These are phyloP conservation scores for Mellilla xanthometata DNA, from an alignment of 2,888 invertebrate species.

Conservation along the genomic window DNA sequence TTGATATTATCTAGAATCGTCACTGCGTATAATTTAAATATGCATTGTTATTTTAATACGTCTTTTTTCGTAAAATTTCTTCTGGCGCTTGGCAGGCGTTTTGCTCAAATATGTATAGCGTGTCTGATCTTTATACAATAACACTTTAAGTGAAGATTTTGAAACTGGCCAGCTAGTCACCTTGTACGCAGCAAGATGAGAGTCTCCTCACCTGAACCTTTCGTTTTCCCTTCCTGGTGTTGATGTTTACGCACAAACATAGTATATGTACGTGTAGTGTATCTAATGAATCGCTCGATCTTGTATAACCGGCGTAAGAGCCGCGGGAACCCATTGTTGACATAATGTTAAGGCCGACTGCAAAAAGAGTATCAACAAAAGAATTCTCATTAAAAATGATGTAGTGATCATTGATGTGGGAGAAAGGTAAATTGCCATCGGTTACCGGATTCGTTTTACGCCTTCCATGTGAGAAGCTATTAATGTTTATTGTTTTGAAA, in stretches of 20 bases:
- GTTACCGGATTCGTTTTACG: slow-evolving; percentile 3
- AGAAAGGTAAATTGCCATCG: slow-evolving; percentile 8
- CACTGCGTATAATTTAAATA: too few relatives aligned
- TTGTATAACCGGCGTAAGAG: slow-evolving; percentile 76
- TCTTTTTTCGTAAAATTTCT: too few relatives aligned
- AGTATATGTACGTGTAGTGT: slow-evolving; percentile 37
- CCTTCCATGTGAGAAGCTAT: slow-evolving; percentile 15
- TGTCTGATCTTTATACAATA: too few relatives aligned
- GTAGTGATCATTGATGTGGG: slow-evolving; percentile 13
- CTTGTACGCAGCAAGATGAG: slow-evolving; percentile 37
- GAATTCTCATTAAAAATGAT: slow-evolving; percentile 28
- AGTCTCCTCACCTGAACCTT: slow-evolving; percentile 45
- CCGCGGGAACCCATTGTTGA: slow-evolving; percentile 76
- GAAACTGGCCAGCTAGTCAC: too few relatives aligned
- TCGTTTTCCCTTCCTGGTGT: slow-evolving; percentile 54
- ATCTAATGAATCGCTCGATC: slow-evolving; percentile 58
- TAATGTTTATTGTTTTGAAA: slow-evolving; percentile 2
- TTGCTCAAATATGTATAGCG: too few relatives aligned
- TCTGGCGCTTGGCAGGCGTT: too few relatives aligned
- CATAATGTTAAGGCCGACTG: slow-evolving; percentile 72
- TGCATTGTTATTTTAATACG: too few relatives aligned
- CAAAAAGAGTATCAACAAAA: slow-evolving; percentile 46
- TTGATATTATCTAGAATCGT: too few relatives aligned
- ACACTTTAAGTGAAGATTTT: too few relatives aligned
- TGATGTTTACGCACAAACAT: slow-evolving; percentile 36